phyloP scores from a whole-genome alignment of 2,113 vertebrate species.

The Camelus dromedarius region DNA sequence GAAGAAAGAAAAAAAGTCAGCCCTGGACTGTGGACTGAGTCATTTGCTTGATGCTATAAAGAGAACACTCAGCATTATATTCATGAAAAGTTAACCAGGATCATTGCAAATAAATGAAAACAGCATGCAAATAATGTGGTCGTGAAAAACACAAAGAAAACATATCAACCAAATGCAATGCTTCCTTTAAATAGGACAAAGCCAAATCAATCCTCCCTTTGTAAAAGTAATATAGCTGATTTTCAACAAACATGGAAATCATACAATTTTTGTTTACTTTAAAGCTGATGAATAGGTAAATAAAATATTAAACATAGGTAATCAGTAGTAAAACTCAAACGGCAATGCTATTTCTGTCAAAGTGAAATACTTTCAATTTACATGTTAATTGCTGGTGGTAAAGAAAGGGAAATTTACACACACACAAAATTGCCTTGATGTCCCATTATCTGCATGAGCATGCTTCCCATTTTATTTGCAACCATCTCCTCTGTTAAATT shows the following conservation, averaged over 20 bases:
- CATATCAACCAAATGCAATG: not conserved
- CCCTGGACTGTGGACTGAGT: not conserved
- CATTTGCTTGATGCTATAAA: not conserved
- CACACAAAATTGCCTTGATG: not conserved
- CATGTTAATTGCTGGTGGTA: not conserved
- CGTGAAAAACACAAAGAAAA: not conserved
- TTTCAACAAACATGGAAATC: slow-evolving; percentile 25
- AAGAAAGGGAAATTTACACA: not conserved
- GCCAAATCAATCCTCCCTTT: not conserved
- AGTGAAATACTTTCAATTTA: slow-evolving; percentile 10
- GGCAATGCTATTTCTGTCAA: not conserved
- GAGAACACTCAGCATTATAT: not conserved
- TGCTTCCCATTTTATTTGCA: not conserved
- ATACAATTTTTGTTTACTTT: not conserved
- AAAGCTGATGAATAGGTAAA: not conserved
- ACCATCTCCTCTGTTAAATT: not conserved
- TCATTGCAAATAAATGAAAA: slow-evolving; percentile 16
- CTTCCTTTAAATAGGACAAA: not conserved
- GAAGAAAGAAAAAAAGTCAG: not conserved
- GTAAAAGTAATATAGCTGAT: not conserved
- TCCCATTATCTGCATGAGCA: not conserved
- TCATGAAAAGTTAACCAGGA: slow-evolving; percentile 1
- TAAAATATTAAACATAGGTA: slow-evolving; percentile 23
- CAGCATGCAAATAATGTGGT: not conserved
- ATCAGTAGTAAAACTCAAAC: not conserved